Conservation (phyloP, 1,140 invertebrate species). For the Maconellicoccus hirsutus region DNA sequence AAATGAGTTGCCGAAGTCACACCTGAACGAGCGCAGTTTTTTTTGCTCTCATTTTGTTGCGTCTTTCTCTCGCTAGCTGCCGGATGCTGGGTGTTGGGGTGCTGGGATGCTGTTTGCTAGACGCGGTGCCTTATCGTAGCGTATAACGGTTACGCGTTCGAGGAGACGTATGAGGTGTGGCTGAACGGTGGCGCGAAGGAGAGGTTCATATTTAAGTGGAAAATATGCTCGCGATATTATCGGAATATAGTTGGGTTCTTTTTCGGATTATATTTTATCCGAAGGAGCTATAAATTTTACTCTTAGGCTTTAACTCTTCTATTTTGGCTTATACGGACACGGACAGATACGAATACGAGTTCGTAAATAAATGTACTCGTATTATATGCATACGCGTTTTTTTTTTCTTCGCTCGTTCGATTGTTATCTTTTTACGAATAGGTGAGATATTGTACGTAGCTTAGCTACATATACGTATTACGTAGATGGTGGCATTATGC, state of each 20-base stretch:
- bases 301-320: neutral
- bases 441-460: no score
- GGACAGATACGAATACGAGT: neutral
- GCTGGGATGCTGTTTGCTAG: no score
- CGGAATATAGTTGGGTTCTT: neutral
- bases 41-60: neutral
- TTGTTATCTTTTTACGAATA: no score
- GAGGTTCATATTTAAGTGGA: neutral
- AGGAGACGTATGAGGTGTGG: neutral
- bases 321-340: neutral
- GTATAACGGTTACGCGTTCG: no score
- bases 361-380: neutral
- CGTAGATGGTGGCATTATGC: no score
- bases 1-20: constrained; percentile 3
- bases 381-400: neutral
- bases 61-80: no score
- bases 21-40: neutral
- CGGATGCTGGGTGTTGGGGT: no score
- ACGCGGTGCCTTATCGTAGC: no score
- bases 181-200: neutral
- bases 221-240: neutral
- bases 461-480: no score
- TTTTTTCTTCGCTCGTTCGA: neutral
- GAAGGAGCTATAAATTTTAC: neutral
- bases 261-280: neutral